A percentile compares a stretch with the other conserved stretches of the same genome.
These are phyloP conservation scores for Zoroaster sp. DNA, from an alignment of 53 echinoderm and acorn worm genomes.

Conservation along the genomic window DNA sequence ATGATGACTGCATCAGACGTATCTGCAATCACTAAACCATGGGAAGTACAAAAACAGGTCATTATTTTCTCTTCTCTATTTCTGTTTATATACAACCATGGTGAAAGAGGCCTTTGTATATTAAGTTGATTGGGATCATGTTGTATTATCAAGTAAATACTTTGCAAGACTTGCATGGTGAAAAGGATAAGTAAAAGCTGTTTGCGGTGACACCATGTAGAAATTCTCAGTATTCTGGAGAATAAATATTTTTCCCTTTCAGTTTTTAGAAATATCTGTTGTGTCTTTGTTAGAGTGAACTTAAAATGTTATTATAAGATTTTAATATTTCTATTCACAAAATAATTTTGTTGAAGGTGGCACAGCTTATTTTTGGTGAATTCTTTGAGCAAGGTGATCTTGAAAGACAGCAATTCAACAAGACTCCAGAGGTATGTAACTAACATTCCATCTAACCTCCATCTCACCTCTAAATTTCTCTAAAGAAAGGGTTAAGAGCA, in stretches of 20 bases:
- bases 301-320: neutral
- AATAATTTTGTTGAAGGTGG: slow-evolving; percentile 51
- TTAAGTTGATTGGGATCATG: neutral
- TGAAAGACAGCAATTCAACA: slow-evolving; percentile 83
- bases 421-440: slow-evolving; percentile 76
- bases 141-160: too few relatives aligned
- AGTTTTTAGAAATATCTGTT: too few relatives aligned
- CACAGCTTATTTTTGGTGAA: slow-evolving; percentile 92
- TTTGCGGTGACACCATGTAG: too few relatives aligned
- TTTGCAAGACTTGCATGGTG: too few relatives aligned
- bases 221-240: too few relatives aligned
- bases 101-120: neutral
- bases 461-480: too few relatives aligned
- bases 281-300: too few relatives aligned
- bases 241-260: too few relatives aligned
- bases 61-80: neutral
- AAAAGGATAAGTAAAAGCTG: too few relatives aligned
- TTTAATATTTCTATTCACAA: neutral
- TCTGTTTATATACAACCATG: neutral
- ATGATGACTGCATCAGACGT: slow-evolving; percentile 98
- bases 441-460: too few relatives aligned
- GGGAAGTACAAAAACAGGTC: slow-evolving; percentile 96
- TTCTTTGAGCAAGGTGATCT: slow-evolving; percentile 98
- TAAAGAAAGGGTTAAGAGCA: too few relatives aligned
- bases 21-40: slow-evolving; percentile 96